phyloP scores from a whole-genome alignment of 2,797 vertebrate species.

The Sebastes alutus region DNA sequence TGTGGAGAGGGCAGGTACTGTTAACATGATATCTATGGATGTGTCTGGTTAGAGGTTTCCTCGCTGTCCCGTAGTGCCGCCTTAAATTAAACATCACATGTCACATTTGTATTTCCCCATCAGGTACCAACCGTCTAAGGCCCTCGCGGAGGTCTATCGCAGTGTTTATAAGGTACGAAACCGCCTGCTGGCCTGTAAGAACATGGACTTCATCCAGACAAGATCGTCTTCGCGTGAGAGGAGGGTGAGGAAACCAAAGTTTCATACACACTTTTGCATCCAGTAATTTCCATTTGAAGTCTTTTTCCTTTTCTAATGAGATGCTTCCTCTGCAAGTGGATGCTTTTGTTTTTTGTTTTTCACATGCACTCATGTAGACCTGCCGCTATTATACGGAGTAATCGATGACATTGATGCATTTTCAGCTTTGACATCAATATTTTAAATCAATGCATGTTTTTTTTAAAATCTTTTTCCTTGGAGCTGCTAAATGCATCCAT shows the following conservation, averaged over 20 bases:
- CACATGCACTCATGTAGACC: too few species aligned
- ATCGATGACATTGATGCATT: too few species aligned
- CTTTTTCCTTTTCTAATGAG: background rate
- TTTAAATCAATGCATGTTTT: too few species aligned
- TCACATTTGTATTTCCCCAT: background rate
- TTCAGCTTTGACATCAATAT: too few species aligned
- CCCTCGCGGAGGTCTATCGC: conserved; percentile 93
- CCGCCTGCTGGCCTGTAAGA: conserved; percentile 95
- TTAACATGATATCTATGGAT: background rate
- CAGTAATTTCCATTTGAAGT: background rate
- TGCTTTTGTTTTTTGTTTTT: background rate
- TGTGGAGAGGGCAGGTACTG: conserved; percentile 93
- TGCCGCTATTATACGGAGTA: too few species aligned
- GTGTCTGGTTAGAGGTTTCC: background rate
- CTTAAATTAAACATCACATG: background rate
- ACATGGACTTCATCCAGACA: conserved; percentile 95
- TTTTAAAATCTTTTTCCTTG: too few species aligned
- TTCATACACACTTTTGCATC: background rate
- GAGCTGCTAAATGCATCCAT: too few species aligned
- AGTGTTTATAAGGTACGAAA: conserved; percentile 96
- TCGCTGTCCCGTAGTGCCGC: background rate
- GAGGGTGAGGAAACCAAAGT: conserved; percentile 84
- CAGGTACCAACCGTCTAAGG: conserved; percentile 97
- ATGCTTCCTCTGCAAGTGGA: background rate
- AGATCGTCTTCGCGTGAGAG: conserved; percentile 93